A percentile compares a stretch with the other conserved stretches of the same genome.
These are phyloP conservation scores for Temnopleurus reevesii DNA, from an alignment of 53 echinoderm and acorn worm genomes.

Conservation along the genomic window DNA sequence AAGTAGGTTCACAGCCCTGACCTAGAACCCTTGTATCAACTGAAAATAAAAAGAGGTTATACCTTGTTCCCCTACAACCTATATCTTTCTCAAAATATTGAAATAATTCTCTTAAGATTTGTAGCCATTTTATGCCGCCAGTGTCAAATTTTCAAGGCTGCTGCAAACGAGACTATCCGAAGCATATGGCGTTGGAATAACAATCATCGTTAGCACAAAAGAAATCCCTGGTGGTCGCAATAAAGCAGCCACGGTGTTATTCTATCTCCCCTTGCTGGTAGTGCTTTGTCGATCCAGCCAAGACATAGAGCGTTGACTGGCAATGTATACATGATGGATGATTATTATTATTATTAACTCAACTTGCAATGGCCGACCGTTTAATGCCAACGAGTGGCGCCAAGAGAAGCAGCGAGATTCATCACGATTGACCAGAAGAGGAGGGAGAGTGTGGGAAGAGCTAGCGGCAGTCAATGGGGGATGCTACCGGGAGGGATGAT, in stretches of 20 bases:
- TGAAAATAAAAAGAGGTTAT: background rate
- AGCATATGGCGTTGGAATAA: constrained; percentile 33
- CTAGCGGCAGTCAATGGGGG: background rate
- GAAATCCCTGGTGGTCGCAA: background rate
- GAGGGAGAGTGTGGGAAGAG: background rate
- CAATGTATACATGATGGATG: constrained; percentile 7
- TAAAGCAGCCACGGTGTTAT: background rate
- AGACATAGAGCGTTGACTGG: background rate
- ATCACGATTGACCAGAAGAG: background rate
- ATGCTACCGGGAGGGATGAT: background rate
- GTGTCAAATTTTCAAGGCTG: background rate
- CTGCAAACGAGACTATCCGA: background rate
- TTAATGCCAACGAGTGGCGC: constrained; percentile 3
- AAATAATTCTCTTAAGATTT: background rate
- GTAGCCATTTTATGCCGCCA: background rate
- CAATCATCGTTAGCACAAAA: background rate
- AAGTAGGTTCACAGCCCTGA: constrained; percentile 27
- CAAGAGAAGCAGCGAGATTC: background rate
- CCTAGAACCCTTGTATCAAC: constrained; percentile 4
- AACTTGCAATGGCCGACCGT: background rate
- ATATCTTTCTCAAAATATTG: background rate
- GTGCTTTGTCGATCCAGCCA: background rate
- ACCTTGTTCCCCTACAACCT: background rate
- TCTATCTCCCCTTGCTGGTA: background rate
- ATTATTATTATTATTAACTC: constrained; percentile 26